phyloP scores from a whole-genome alignment of 2,797 vertebrate genomes.

The Geotrypetes seraphini region DNA sequence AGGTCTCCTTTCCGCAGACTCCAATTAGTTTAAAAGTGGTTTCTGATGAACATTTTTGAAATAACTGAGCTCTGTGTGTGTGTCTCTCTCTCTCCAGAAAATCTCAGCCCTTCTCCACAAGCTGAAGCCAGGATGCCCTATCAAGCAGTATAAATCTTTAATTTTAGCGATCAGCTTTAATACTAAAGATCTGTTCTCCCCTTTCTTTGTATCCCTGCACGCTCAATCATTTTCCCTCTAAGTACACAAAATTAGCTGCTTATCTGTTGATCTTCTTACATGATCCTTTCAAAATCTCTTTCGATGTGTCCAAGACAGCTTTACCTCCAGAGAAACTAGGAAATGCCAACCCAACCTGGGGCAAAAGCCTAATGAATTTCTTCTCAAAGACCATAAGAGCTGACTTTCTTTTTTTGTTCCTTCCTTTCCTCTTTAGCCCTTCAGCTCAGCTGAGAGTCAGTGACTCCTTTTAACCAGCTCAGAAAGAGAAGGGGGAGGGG shows the following conservation, averaged over 20 bases:
- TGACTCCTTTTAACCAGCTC: slow-evolving; percentile 58
- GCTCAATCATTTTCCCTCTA: slow-evolving; percentile 75
- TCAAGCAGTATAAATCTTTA: slow-evolving; percentile 81
- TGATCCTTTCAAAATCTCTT: slow-evolving; percentile 85
- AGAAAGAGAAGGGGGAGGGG: slow-evolving; percentile 5
- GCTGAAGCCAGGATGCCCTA: slow-evolving; percentile 45
- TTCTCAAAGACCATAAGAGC: slow-evolving; percentile 79
- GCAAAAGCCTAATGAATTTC: slow-evolving; percentile 75
- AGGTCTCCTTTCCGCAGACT: slow-evolving; percentile 64
- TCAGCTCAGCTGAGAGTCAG: slow-evolving; percentile 54
- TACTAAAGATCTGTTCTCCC: slow-evolving; percentile 59
- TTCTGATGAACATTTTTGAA: slow-evolving; percentile 69
- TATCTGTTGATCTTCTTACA: slow-evolving; percentile 95
- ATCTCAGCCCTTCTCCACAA: slow-evolving; percentile 51
- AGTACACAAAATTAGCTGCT: slow-evolving; percentile 97
- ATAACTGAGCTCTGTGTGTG: slow-evolving; percentile 58
- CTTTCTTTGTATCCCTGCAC: slow-evolving; percentile 54
- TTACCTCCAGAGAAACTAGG: slow-evolving; percentile 46
- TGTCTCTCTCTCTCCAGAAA: slow-evolving; percentile 37
- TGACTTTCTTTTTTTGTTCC: slow-evolving; percentile 60
- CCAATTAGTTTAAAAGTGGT: slow-evolving; percentile 76
- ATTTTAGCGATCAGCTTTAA: slow-evolving; percentile 79
- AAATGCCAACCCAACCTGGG: slow-evolving; percentile 38
- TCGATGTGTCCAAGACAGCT: slow-evolving; percentile 60
- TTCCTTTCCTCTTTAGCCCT: slow-evolving; percentile 59